Base-by-base conservation (phyloP, 2,888 invertebrate genomes). In the Fragum sueziense region DNA sequence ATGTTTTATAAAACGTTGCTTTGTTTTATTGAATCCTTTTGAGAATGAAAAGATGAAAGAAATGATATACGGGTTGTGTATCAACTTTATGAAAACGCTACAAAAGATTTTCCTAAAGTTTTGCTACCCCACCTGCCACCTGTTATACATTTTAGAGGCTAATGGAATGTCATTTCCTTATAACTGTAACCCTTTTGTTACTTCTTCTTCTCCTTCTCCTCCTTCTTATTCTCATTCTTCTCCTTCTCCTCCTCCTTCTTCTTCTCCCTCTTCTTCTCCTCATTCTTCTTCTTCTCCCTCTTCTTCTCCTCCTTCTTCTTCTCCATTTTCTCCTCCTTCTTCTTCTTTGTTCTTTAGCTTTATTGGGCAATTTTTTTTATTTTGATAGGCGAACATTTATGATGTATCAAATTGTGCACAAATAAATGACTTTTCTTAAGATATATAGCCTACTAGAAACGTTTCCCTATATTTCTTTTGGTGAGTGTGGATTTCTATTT, bases 341-440 rank as follows among this genome's bases (percentile, higher is more conserved):
- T 20, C n/a, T 52, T 22, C 22, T 22, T 52, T 22, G 7, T 22
- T 52, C n/a, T 52, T 6, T 20, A 6, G 7, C 52, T 52, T n/a
- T 52, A 22, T 52, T 22, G 7, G 11, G 7, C 11, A 11, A 6
- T 52, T 22, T 52, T 27, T 61, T 14, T 61, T 29, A 11, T 29
- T 61, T 25, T 65, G 27, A 37, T 22, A 22, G 54, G 70, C 62
- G 22, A 34, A 47, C 59, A 61, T 47, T 47, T 61, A n/a, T n/a
- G n/a, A n/a, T 75, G 54, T 75, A 69, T 75, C 70, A n/a, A 22
- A 59, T 47, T 31, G 59, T 47, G 33, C 52, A 37, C 37, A 33
- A 11, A 17, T 41, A 9, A 11, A 9, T 41, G 41, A 11, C 41
- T 41, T 17, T 41, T 41, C 41, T 61, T 33, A 71, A 22, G n/a